Base-by-base conservation (phyloP, 1,140 invertebrate species). In the Apolygus lucorum region DNA sequence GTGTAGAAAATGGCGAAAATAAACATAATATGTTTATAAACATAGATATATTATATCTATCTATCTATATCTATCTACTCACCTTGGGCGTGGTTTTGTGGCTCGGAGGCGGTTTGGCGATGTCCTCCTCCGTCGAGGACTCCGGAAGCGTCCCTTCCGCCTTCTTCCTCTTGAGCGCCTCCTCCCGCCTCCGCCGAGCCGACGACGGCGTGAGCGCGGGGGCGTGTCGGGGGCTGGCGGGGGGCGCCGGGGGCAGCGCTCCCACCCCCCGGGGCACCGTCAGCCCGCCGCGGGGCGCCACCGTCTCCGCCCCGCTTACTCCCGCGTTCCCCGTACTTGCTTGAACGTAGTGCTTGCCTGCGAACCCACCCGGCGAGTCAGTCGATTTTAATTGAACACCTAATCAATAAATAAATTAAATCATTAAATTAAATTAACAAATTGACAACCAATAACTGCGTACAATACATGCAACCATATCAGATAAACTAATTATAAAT, bases 61-160 rank as follows among this genome's bases (percentile, higher is more conserved):
- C n/a, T n/a, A n/a, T n/a, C n/a, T n/a, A n/a, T n/a, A n/a, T n/a
- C n/a, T n/a, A n/a, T n/a, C 34, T 42, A 62, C 63, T 28, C 14
- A 72, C 71, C 68, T 72, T 72, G 27, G 68, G 68, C 28, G 71
- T 67, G 25, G 34, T 17, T 24, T 26, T 25, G 24, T 65, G 67
- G n/a, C 68, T 49, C 27, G 25, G 26, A 63, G 27, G 24, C 13
- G 22, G 62, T 42, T 66, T 28, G 17, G 67, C 64, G 42, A 75
- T 72, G 29, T 75, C 74, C 64, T 75, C 74, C 59, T 75, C 74
- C 2, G 74, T 75, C 2, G 74, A 75, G 4, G 74, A 75, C 54
- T 74, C 73, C 26, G 68, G 70, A n/a, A 73, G 64, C 22, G n/a
- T 14, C 2, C 29, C 24, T 22, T 71, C 62, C n/a, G 29, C 71